These are phyloP conservation scores for Holothuria leucospilota DNA, from an alignment of 53 echinoderm and acorn worm genomes.

Conservation along the genomic window DNA sequence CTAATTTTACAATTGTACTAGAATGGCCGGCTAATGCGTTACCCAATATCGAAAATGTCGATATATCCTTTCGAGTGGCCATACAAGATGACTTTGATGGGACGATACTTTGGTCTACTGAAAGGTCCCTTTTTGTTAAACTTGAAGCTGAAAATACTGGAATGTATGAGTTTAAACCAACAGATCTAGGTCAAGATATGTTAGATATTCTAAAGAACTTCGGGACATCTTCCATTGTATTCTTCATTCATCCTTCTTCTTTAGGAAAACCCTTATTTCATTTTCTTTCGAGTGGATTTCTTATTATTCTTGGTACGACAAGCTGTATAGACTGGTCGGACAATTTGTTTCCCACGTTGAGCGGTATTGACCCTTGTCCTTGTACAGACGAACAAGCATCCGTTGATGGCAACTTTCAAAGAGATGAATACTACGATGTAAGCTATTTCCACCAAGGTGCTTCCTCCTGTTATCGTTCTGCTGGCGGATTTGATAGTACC, in stretches of 20 bases:
- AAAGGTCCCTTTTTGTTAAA: not conserved
- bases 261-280: not conserved
- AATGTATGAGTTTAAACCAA: not conserved
- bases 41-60: not conserved
- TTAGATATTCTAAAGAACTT: not conserved
- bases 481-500: constrained; percentile 31
- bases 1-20: not conserved
- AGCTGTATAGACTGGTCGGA: not conserved
- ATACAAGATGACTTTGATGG: not conserved
- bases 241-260: not conserved
- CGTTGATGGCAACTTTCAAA: constrained; percentile 48
- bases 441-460: constrained; percentile 57
- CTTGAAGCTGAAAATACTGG: not conserved
- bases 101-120: not conserved
- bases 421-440: not conserved
- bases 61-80: not conserved
- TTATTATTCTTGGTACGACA: not conserved
- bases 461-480: constrained; percentile 46
- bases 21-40: not conserved
- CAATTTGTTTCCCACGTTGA: not conserved
- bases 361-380: constrained; percentile 46
- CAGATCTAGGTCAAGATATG: not conserved
- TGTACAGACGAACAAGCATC: constrained; percentile 58
- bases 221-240: not conserved
- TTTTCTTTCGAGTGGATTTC: constrained; percentile 7